Conservation (phyloP, 2,113 vertebrate genomes). For the Rynchops niger region DNA sequence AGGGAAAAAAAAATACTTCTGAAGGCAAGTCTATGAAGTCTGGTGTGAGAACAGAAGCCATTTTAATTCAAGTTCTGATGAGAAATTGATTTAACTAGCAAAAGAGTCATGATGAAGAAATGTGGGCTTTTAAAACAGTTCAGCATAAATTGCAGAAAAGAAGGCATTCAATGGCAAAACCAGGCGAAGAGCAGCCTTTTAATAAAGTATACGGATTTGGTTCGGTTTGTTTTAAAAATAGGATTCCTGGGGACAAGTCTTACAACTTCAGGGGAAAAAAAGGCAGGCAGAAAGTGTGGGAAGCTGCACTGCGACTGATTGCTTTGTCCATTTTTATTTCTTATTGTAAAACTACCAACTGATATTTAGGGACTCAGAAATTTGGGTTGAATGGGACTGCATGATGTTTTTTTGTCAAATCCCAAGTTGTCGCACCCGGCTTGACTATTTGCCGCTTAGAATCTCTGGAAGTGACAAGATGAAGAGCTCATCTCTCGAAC, state of each 20-base stretch:
- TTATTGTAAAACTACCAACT: neutral
- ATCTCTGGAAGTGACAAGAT: neutral
- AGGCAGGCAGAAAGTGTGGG: neutral
- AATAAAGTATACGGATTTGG: neutral
- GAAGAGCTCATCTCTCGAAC: neutral
- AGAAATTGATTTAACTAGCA: neutral
- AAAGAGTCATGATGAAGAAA: neutral
- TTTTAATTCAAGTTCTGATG: neutral
- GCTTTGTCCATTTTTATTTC: neutral
- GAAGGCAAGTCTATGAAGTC: neutral
- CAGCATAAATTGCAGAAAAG: neutral
- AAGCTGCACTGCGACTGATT: neutral
- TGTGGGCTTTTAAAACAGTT: neutral
- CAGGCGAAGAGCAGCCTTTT: neutral
- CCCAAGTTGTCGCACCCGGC: neutral
- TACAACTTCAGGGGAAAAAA: neutral
- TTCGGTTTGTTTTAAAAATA: neutral
- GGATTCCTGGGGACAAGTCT: neutral
- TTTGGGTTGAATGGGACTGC: neutral
- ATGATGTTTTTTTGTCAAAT: neutral
- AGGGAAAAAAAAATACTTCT: neutral
- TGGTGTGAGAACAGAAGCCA: neutral
- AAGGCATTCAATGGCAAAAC: neutral
- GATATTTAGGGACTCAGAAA: neutral
- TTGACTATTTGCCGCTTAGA: neutral